Conservation (phyloP, 2,797 vertebrate species). For the Gallirallus australis region DNA sequence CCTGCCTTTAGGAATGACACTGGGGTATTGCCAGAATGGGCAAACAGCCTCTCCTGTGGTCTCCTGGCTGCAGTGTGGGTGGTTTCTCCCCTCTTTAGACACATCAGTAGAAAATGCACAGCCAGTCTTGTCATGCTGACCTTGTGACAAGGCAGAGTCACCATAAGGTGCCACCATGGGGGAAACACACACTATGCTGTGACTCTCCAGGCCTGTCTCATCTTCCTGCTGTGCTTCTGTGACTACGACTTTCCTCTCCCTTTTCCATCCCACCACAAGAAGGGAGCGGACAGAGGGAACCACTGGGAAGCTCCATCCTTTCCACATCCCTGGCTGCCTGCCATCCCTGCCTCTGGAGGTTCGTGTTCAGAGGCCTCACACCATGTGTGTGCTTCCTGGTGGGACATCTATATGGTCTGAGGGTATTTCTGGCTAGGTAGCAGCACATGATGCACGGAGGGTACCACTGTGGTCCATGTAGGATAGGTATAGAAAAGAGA, state of each 20-base stretch:
- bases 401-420: background rate
- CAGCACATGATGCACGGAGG: accelerated
- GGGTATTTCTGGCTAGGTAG: background rate
- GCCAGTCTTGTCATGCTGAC: accelerated
- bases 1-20: accelerated
- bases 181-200: background rate
- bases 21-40: background rate
- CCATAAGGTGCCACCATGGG: background rate
- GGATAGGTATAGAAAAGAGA: background rate
- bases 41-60: background rate
- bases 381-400: background rate
- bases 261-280: background rate
- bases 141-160: background rate
- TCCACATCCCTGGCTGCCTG: background rate
- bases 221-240: background rate
- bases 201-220: background rate
- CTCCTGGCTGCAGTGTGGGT: background rate
- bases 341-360: background rate
- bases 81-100: background rate
- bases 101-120: background rate
- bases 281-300: background rate
- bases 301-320: background rate
- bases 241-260: background rate
- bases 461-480: background rate
- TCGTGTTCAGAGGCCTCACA: background rate